These are phyloP conservation scores for Notodonta dromedarius DNA, from an alignment of 2,888 invertebrate genomes.

Conservation along the genomic window DNA sequence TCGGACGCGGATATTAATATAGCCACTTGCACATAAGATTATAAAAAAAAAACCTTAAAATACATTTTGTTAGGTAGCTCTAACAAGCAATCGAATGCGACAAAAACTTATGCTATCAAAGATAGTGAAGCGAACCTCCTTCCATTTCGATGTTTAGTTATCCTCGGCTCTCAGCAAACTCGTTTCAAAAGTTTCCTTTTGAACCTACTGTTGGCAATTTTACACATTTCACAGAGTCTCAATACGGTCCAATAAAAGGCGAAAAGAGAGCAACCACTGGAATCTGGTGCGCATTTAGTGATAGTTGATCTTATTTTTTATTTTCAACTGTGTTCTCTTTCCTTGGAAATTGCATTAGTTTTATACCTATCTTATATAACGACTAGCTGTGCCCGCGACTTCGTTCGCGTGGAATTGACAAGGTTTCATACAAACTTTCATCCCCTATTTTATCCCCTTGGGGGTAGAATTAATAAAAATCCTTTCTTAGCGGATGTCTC, in stretches of 20 bases:
- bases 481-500: too few relatives aligned
- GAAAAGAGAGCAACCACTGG: conserved; percentile 44
- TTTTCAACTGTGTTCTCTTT: not conserved
- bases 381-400: too few relatives aligned
- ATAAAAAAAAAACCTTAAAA: too few relatives aligned
- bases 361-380: too few relatives aligned
- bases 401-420: too few relatives aligned
- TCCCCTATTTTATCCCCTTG: too few relatives aligned
- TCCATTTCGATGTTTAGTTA: not conserved
- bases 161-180: conserved; percentile 35
- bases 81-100: not conserved
- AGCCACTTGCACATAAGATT: too few relatives aligned
- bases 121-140: not conserved
- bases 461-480: too few relatives aligned
- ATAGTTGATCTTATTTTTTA: not conserved
- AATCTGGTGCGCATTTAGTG: conserved; percentile 18
- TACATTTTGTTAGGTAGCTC: not conserved
- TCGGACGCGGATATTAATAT: too few relatives aligned
- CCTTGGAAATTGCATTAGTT: too few relatives aligned
- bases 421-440: too few relatives aligned
- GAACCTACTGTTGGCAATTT: conserved; percentile 64
- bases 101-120: not conserved
- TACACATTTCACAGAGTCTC: conserved; percentile 67
- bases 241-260: conserved; percentile 57
- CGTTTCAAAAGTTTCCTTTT: conserved; percentile 59